Evolutionary conservation across 2,113 vertebrate species (phyloP).

Genomic region (Scopus umbretta): DNA sequence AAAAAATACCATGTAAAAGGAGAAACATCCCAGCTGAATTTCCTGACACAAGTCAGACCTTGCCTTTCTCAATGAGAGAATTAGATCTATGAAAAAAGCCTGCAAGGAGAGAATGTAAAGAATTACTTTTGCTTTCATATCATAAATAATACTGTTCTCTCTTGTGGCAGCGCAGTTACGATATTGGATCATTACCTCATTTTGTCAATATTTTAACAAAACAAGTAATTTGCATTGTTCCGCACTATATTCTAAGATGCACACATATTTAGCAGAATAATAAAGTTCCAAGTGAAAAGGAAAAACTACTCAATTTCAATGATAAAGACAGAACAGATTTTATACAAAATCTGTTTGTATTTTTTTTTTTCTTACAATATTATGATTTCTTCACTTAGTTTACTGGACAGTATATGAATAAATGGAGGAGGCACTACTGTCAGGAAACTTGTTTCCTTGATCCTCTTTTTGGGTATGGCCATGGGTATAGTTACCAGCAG

Average conservation of each 20-base stretch:
- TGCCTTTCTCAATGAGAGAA: slow-evolving; percentile 8
- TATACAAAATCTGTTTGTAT: not conserved
- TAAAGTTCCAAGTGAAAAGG: not conserved
- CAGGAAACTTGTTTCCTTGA: not conserved
- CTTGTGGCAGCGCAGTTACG: not conserved
- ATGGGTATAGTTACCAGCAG: not conserved
- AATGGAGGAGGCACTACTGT: not conserved
- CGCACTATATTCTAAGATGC: not conserved
- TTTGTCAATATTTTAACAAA: not conserved
- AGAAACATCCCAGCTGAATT: slow-evolving; percentile 27
- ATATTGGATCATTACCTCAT: not conserved
- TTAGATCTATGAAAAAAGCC: not conserved
- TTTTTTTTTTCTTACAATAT: not conserved
- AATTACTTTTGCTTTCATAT: not conserved
- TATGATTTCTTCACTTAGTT: not conserved
- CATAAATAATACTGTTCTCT: not conserved
- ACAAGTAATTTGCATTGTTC: not conserved
- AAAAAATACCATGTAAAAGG: not conserved
- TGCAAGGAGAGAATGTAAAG: not conserved
- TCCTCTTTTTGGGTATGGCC: not conserved
- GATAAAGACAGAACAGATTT: not conserved
- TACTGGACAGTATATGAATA: not conserved
- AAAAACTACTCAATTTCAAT: not conserved
- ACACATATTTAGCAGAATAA: not conserved
- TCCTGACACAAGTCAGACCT: not conserved